Evolutionary conservation across 2,113 vertebrate genomes (phyloP), one percentile per base, ranked within the genome.

Genomic region (Pterophyllum scalare): DNA sequence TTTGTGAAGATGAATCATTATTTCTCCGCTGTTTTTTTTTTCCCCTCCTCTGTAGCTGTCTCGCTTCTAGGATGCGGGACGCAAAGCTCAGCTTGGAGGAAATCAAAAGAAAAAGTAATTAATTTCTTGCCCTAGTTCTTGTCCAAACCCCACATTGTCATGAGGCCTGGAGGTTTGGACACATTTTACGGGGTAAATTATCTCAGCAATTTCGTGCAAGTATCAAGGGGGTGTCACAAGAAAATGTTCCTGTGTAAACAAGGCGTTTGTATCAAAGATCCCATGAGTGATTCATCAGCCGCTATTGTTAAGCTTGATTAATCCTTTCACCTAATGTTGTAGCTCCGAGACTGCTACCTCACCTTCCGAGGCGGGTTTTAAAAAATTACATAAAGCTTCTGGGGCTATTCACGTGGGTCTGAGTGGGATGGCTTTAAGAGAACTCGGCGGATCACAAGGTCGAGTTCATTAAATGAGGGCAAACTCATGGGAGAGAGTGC

Each of bases 291-390:
- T 91, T 85, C 54, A 79, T 52, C 22, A 17, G 81, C 52, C 43
- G 52, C 76, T 59, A 61, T 93, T 93, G 84, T 93, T 89, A 81
- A 82, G 62, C 86, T 88, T 87, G 93, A 93, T 94, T 93, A 90
- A 93, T 94, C 90, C 84, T 87, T 91, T 93, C 91, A 85, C 87
- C 77, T 85, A 9, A 58, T 46, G 49, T 52, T 90, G 67, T 84
- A 61, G 75, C 84, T 87, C 59, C n/a, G 67, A 76, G 81, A 85
- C 38, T 60, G 38, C 54, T 17, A 12, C 46, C 54, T 56, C 81
- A 56, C 57, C 60, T 49, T 80, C 43, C 0, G n/a, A 75, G 79
- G 59, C 13, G 2, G 26, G 26, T 77, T 78, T 87, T 80, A 49
- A 70, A 49, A 89, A 67, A 82, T 86, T 57, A 58, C 77, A 65